Evolutionary conservation across 2,888 invertebrate species (phyloP).

Genomic region (Folsomia candida): DNA sequence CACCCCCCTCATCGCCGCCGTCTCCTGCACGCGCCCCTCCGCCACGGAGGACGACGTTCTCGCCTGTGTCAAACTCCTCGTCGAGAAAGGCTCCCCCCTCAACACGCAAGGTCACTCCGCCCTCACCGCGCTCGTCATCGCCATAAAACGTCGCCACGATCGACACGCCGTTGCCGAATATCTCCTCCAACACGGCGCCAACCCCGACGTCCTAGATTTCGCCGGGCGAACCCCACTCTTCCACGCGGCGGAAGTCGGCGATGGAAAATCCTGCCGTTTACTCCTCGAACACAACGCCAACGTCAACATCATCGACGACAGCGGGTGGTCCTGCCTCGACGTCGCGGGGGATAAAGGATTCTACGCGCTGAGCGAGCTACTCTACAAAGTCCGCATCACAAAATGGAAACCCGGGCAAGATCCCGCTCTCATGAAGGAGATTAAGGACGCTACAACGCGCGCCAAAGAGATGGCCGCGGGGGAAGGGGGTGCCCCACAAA

Average conservation of each 20-base stretch:
- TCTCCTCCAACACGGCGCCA: constrained; percentile 8
- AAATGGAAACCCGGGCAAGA: constrained; percentile 32
- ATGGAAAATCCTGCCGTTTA: constrained; percentile 24
- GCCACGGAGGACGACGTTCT: constrained; percentile 8
- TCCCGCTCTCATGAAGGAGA: constrained; percentile 23
- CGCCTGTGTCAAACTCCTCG: constrained; percentile 1
- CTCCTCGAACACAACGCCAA: constrained; percentile 33
- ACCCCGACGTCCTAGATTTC: constrained; percentile 17
- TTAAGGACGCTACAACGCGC: not conserved
- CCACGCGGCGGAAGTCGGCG: constrained; percentile 17
- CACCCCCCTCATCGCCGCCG: constrained; percentile 17
- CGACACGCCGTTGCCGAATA: not conserved
- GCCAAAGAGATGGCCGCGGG: not conserved
- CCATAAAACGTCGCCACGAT: not conserved
- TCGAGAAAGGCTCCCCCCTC: not conserved
- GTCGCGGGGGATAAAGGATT: constrained; percentile 27
- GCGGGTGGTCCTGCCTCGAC: constrained; percentile 26
- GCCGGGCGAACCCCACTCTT: constrained; percentile 12
- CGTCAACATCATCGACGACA: constrained; percentile 19
- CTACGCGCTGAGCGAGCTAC: constrained; percentile 11
- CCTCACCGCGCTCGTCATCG: constrained; percentile 15
- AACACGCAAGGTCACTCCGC: constrained; percentile 15
- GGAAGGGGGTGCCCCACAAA: not conserved
- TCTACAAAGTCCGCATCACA: constrained; percentile 11
- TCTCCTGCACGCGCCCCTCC: not conserved